Conservation (phyloP, 1,140 invertebrate genomes). For the Neodiprion virginianus region DNA sequence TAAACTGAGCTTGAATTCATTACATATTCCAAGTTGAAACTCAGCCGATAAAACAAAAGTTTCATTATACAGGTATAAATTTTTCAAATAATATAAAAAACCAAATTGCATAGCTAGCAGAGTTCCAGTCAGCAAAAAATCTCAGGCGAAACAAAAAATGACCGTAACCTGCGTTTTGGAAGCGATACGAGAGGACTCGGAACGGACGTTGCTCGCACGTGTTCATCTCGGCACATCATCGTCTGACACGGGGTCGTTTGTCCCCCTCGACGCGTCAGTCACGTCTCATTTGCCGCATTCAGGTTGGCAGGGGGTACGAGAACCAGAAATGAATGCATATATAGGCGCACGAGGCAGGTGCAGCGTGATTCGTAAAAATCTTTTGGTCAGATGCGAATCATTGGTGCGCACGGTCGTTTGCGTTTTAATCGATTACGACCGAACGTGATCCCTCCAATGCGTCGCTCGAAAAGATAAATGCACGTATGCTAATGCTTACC, state of each 20-base stretch:
- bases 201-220: conserved; percentile 26
- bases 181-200: background rate
- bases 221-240: conserved; percentile 29
- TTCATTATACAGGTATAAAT: background rate
- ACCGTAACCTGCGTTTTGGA: too few species aligned
- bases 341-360: conserved; percentile 22
- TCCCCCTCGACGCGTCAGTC: conserved; percentile 26
- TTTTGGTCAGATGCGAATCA: too few species aligned
- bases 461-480: too few species aligned
- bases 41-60: background rate
- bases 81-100: background rate
- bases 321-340: background rate
- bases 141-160: too few species aligned
- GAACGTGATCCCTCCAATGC: too few species aligned
- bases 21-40: background rate
- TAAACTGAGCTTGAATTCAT: too few species aligned
- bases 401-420: too few species aligned
- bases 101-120: background rate
- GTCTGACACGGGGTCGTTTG: conserved; percentile 7
- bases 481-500: too few species aligned
- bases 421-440: too few species aligned
- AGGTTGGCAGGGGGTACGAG: conserved; percentile 8
- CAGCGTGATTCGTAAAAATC: conserved; percentile 30
- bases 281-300: conserved; percentile 35
- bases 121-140: too few species aligned